These are phyloP conservation scores for Urocyon cinereoargenteus DNA, from an alignment of 2,797 vertebrate genomes.

Conservation along the genomic window DNA sequence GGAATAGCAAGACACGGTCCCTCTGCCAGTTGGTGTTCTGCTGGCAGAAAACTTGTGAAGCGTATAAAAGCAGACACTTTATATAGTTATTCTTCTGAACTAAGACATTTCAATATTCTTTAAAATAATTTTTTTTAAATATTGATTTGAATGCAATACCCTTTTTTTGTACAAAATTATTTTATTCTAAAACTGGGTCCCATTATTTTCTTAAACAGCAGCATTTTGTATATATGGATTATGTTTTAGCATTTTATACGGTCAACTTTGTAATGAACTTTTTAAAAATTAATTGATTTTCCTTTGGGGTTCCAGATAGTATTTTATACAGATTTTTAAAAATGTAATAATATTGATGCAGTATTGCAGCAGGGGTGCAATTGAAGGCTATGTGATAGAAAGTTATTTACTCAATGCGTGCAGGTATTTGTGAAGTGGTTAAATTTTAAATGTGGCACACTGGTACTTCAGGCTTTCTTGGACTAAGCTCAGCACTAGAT, in stretches of 20 bases:
- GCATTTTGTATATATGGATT: slow-evolving; percentile 89
- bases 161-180: slow-evolving; percentile 88
- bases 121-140: slow-evolving; percentile 82
- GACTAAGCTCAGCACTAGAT: not conserved
- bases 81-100: slow-evolving; percentile 70
- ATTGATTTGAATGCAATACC: slow-evolving; percentile 85
- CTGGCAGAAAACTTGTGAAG: not conserved
- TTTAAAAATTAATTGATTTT: slow-evolving; percentile 80
- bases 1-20: not conserved
- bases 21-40: not conserved
- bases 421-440: slow-evolving; percentile 27
- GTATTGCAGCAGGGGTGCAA: slow-evolving; percentile 84
- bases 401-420: slow-evolving; percentile 66
- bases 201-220: slow-evolving; percentile 88
- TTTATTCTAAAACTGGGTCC: slow-evolving; percentile 87
- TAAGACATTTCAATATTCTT: slow-evolving; percentile 79
- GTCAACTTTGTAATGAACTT: slow-evolving; percentile 87
- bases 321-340: slow-evolving; percentile 84
- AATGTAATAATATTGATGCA: slow-evolving; percentile 83
- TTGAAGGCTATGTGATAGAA: slow-evolving; percentile 61
- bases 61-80: slow-evolving; percentile 49
- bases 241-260: slow-evolving; percentile 87
- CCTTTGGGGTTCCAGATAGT: slow-evolving; percentile 80
- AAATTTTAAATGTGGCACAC: slow-evolving; percentile 68
- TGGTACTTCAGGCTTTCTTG: slow-evolving; percentile 51